Percentiles rank a stretch among this genome's conserved stretches.
Evolutionary conservation across 2,888 invertebrate genomes (phyloP).

Genomic region (Acanthoscelides obtectus): DNA sequence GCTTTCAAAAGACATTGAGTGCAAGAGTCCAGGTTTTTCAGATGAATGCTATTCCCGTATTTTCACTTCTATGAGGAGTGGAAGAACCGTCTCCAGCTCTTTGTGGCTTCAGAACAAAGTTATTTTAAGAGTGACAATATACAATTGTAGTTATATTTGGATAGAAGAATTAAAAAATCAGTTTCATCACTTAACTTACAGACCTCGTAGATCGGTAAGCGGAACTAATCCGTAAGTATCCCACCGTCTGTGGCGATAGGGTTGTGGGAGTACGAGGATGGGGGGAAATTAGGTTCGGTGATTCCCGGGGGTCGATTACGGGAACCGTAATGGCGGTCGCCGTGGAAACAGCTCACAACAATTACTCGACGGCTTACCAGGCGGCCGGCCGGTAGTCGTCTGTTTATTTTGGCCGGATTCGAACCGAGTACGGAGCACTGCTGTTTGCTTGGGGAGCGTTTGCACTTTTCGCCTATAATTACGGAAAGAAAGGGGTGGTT

Average conservation of each 20-base stretch:
- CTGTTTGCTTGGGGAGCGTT: not conserved
- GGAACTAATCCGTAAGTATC: not conserved
- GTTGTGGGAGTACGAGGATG: not conserved
- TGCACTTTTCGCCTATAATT: not conserved
- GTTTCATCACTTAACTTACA: too few relatives aligned
- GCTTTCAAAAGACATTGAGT: too few relatives aligned
- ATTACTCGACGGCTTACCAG: not conserved
- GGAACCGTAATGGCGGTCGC: not conserved
- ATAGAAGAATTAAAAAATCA: too few relatives aligned
- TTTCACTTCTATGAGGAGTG: too few relatives aligned
- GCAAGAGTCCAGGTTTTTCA: too few relatives aligned
- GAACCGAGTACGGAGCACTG: not conserved
- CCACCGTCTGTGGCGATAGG: not conserved
- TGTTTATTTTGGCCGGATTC: not conserved
- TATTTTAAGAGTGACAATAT: too few relatives aligned
- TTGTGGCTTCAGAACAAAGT: too few relatives aligned
- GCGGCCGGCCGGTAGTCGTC: not conserved
- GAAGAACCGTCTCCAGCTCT: too few relatives aligned
- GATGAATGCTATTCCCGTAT: too few relatives aligned
- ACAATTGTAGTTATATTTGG: too few relatives aligned
- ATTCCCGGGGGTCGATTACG: not conserved
- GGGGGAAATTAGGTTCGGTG: not conserved
- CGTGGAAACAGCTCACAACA: not conserved
- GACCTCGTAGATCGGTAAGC: too few relatives aligned
- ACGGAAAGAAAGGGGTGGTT: not conserved